Conservation (phyloP, 2,113 vertebrate species). For the Propithecus coquereli region DNA sequence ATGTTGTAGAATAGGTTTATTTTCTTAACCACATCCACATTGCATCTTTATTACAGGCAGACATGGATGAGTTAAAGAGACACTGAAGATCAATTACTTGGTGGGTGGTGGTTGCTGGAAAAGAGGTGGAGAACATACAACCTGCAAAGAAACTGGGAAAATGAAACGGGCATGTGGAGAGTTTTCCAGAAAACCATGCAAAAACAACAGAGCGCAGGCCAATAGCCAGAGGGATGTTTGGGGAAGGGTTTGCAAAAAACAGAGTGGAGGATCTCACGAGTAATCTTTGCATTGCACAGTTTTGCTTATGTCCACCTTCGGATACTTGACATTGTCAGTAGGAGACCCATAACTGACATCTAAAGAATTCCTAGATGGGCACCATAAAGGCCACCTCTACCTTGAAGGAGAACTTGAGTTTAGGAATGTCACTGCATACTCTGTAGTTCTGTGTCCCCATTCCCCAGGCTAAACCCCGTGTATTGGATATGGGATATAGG, state of each 20-base stretch:
- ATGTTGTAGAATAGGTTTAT: background rate
- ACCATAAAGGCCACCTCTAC: background rate
- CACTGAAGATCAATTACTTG: background rate
- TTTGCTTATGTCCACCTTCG: background rate
- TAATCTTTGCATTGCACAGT: background rate
- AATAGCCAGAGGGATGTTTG: background rate
- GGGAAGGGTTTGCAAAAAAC: background rate
- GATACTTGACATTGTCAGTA: background rate
- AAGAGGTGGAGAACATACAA: background rate
- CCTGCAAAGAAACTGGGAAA: background rate
- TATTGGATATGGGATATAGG: background rate
- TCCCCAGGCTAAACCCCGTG: background rate
- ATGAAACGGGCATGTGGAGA: background rate
- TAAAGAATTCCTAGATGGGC: background rate
- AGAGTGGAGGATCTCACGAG: background rate
- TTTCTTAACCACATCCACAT: background rate
- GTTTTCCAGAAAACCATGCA: background rate
- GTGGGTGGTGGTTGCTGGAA: background rate
- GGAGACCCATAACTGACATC: background rate
- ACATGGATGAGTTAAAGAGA: background rate
- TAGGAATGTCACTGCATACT: background rate
- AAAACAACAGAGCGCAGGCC: background rate
- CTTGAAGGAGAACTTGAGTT: background rate
- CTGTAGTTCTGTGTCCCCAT: background rate
- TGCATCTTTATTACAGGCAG: background rate